Evolutionary conservation across 2,797 vertebrate genomes (phyloP).

Genomic region (Pangasius mekongensis): DNA sequence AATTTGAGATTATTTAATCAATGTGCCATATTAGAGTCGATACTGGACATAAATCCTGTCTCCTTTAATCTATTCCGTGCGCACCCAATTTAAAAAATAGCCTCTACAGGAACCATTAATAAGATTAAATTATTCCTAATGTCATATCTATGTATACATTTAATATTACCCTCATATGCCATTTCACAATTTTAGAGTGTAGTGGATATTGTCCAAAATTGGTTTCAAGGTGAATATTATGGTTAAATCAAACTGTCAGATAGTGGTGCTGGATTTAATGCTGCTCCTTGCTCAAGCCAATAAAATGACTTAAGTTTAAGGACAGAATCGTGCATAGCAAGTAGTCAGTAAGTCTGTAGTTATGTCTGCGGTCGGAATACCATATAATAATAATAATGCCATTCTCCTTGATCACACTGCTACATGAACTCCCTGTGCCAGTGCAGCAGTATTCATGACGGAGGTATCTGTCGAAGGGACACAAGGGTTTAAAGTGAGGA

Average conservation of each 20-base stretch:
- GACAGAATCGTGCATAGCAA: not conserved
- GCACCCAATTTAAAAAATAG: not conserved
- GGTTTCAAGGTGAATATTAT: not conserved
- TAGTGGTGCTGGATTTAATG: not conserved
- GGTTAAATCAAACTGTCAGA: not conserved
- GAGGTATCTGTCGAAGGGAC: not conserved
- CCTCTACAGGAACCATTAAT: not conserved
- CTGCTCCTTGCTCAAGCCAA: not conserved
- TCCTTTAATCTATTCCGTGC: not conserved
- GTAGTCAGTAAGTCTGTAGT: not conserved
- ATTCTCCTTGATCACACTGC: not conserved
- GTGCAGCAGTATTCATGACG: not conserved
- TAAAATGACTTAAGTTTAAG: not conserved
- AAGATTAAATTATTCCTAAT: not conserved
- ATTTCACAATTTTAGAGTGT: not conserved
- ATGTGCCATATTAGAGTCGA: not conserved
- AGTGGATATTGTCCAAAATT: not conserved
- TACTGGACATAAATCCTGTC: not conserved
- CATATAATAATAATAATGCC: too few relatives aligned
- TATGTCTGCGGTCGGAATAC: not conserved
- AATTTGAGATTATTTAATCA: not conserved
- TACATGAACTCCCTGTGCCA: not conserved
- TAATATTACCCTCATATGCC: not conserved
- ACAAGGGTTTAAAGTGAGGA: not conserved
- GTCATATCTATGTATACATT: not conserved